These are phyloP conservation scores for Sinocyclocheilus rhinocerous DNA, from an alignment of 2,113 vertebrate species.

Conservation along the genomic window DNA sequence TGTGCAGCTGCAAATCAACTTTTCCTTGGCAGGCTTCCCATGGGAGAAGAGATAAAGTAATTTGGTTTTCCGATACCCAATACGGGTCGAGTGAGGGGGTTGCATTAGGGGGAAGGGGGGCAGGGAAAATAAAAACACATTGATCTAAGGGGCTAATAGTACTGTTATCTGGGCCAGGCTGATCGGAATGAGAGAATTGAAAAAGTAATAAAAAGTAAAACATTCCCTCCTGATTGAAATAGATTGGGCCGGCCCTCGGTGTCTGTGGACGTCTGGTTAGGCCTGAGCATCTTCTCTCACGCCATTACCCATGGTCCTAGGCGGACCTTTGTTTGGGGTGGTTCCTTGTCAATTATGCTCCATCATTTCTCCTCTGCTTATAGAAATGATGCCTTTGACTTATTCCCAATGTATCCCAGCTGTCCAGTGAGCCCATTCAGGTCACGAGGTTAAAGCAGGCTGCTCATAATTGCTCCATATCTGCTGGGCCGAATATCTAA, in stretches of 20 bases:
- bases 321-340: conserved; percentile 31
- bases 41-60: conserved; percentile 58
- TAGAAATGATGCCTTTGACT: conserved; percentile 45
- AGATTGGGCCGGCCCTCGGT: conserved; percentile 28
- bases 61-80: conserved; percentile 56
- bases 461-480: conserved; percentile 54
- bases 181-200: conserved; percentile 49
- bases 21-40: conserved; percentile 52
- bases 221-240: conserved; percentile 52
- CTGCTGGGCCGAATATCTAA: conserved; percentile 51
- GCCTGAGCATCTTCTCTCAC: conserved; percentile 1
- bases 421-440: conserved; percentile 45
- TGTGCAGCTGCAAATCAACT: conserved; percentile 61
- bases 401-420: conserved; percentile 53
- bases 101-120: conserved; percentile 30
- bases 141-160: conserved; percentile 60
- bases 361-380: conserved; percentile 48
- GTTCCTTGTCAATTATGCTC: conserved; percentile 52
- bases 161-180: conserved; percentile 51
- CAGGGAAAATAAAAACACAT: conserved; percentile 60
- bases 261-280: conserved; percentile 17
- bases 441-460: conserved; percentile 57
- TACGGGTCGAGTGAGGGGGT: conserved; percentile 45
- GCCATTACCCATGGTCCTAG: conserved; percentile 3
- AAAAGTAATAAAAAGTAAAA: conserved; percentile 58